Percentiles rank a stretch among this genome's conserved stretches.
phyloP scores from a whole-genome alignment of 2,888 invertebrate species.

The Tanytarsus gracilentus region DNA sequence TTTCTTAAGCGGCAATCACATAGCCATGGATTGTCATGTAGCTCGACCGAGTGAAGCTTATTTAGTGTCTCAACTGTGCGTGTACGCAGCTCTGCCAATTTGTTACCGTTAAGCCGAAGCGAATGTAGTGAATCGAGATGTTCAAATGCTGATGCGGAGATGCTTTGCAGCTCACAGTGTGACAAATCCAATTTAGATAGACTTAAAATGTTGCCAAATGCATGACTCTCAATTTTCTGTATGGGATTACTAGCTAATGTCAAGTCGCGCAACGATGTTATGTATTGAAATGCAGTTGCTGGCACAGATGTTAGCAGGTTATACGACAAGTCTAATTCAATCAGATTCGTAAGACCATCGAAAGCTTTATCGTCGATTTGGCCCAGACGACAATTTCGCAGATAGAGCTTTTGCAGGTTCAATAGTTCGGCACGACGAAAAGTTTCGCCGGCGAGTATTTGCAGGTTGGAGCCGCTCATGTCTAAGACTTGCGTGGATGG shows the following conservation, averaged over 20 bases:
- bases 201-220: slow-evolving; percentile 64
- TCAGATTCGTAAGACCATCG: slow-evolving; percentile 76
- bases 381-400: slow-evolving; percentile 74
- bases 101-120: slow-evolving; percentile 73
- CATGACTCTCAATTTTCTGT: slow-evolving; percentile 63
- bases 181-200: slow-evolving; percentile 77
- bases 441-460: slow-evolving; percentile 70
- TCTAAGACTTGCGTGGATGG: slow-evolving; percentile 85
- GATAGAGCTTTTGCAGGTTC: slow-evolving; percentile 77
- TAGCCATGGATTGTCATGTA: slow-evolving; percentile 82
- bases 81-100: slow-evolving; percentile 60
- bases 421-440: slow-evolving; percentile 72
- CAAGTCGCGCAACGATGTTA: slow-evolving; percentile 72
- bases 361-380: slow-evolving; percentile 80
- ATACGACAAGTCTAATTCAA: slow-evolving; percentile 79
- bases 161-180: slow-evolving; percentile 67
- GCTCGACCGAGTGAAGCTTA: slow-evolving; percentile 67
- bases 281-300: slow-evolving; percentile 65
- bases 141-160: slow-evolving; percentile 68
- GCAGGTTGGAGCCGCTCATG: slow-evolving; percentile 78
- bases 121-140: slow-evolving; percentile 67
- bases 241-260: slow-evolving; percentile 75
- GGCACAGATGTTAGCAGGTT: slow-evolving; percentile 76
- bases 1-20: slow-evolving; percentile 78
- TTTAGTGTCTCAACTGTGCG: slow-evolving; percentile 64